A percentile compares a stretch with the other conserved stretches of the same genome.
Conservation (phyloP, 2,113 vertebrate species). For the Vidua chalybeata region DNA sequence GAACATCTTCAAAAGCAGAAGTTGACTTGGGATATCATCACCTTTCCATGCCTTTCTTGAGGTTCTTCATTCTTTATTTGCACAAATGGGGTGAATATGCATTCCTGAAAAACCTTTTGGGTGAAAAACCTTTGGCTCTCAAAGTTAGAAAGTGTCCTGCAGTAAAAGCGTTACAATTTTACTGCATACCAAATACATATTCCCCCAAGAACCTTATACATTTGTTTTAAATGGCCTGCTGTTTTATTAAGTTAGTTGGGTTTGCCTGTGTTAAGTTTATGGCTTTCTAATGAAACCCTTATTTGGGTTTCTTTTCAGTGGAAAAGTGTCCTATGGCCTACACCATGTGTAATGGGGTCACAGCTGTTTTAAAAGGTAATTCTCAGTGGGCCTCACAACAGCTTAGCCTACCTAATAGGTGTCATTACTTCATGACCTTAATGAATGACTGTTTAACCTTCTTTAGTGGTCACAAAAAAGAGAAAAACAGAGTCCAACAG, state of each 20-base stretch:
- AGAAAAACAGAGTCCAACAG: neutral
- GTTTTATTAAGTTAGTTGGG: neutral
- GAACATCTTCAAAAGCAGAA: neutral
- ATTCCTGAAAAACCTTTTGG: neutral
- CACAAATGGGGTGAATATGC: neutral
- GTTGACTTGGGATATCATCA: neutral
- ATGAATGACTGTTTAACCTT: neutral
- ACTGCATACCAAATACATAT: neutral
- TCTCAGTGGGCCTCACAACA: neutral
- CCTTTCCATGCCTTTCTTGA: neutral
- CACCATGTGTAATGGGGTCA: neutral
- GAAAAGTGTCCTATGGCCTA: neutral
- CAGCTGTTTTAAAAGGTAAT: neutral
- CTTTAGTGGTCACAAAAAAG: neutral
- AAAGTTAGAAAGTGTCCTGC: neutral
- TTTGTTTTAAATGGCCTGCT: neutral
- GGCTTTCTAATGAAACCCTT: neutral
- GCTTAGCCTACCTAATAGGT: neutral
- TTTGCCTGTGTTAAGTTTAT: neutral
- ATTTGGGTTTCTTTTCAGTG: neutral
- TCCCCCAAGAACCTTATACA: neutral
- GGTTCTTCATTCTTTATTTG: neutral
- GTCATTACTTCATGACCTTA: neutral
- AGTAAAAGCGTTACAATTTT: neutral
- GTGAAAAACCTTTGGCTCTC: neutral